phyloP scores from a whole-genome alignment of 1,140 invertebrate genomes.

The Nomia melanderi region DNA sequence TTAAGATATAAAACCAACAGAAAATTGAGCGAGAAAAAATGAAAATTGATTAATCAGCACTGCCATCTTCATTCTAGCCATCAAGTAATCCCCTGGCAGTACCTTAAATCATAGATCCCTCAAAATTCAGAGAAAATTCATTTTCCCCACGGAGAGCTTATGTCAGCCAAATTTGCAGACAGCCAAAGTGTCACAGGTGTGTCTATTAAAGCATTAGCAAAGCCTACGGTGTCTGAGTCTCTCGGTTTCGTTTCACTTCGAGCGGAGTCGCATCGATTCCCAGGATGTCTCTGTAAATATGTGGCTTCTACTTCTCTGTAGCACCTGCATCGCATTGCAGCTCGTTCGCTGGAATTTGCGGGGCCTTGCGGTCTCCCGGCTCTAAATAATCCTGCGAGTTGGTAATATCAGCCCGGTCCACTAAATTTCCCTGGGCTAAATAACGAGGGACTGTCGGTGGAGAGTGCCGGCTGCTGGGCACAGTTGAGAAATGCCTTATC shows the following conservation, averaged over 20 bases:
- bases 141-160: too few relatives aligned
- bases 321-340: slow-evolving; percentile 37
- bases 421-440: slow-evolving; percentile 59
- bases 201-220: not conserved
- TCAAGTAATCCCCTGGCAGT: too few relatives aligned
- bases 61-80: too few relatives aligned
- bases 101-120: too few relatives aligned
- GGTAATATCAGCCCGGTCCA: slow-evolving; percentile 60
- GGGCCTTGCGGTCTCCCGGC: slow-evolving; percentile 51
- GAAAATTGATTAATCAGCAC: too few relatives aligned
- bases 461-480: slow-evolving; percentile 31
- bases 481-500: slow-evolving; percentile 53
- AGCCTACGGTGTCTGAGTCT: slow-evolving; percentile 1
- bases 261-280: slow-evolving; percentile 27
- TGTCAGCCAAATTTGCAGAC: too few relatives aligned
- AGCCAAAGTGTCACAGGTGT: too few relatives aligned
- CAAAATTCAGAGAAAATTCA: too few relatives aligned
- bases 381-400: slow-evolving; percentile 64
- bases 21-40: too few relatives aligned
- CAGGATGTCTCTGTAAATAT: slow-evolving; percentile 36
- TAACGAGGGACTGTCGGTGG: slow-evolving; percentile 41
- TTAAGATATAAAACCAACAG: too few relatives aligned
- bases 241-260: slow-evolving; percentile 14
- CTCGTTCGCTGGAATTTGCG: slow-evolving; percentile 51
- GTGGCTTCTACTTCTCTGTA: not conserved